Conservation (phyloP, 2,113 vertebrate genomes). For the Morone chrysops region DNA sequence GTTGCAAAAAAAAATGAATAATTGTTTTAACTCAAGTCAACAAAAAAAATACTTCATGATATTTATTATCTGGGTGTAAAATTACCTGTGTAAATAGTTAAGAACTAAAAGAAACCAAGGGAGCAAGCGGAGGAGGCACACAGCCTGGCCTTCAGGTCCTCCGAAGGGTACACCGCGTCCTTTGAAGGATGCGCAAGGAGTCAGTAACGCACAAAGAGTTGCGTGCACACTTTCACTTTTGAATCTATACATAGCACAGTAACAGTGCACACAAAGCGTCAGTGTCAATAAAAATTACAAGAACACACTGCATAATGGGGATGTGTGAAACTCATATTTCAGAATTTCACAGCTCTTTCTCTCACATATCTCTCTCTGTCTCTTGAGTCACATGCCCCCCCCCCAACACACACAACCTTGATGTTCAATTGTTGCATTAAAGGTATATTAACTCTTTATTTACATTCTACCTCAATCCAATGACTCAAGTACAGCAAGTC, state of each 20-base stretch:
- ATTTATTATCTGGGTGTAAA: background rate
- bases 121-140: background rate
- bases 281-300: conserved; percentile 10
- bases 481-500: background rate
- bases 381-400: background rate
- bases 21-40: too few relatives aligned
- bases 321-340: conserved; percentile 28
- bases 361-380: background rate
- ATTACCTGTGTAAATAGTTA: background rate
- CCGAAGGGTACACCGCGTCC: background rate
- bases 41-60: background rate
- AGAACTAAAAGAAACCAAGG: background rate
- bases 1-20: too few relatives aligned
- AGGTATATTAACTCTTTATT: background rate
- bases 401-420: background rate
- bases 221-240: too few relatives aligned
- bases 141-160: conserved; percentile 2
- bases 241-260: background rate
- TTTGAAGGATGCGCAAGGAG: background rate
- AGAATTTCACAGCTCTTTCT: conserved; percentile 21
- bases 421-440: background rate
- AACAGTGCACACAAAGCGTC: background rate
- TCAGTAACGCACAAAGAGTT: background rate
- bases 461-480: background rate
- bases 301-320: conserved; percentile 15